Percentiles rank a stretch among this genome's conserved stretches.
Conservation (phyloP, 2,113 vertebrate genomes). For the Capra hircus region DNA sequence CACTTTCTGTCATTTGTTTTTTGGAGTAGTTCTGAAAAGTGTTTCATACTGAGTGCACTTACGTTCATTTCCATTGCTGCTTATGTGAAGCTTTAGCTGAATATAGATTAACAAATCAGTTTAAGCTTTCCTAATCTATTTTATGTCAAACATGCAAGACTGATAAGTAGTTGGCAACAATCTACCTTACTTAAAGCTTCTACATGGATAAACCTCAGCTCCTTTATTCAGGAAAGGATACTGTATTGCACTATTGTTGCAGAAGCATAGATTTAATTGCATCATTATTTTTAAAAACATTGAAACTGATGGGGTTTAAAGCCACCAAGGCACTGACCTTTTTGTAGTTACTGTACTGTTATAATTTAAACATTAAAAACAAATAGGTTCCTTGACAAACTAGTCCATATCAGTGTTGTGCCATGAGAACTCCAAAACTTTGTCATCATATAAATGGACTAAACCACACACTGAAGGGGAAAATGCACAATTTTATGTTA, state of each 20-base stretch:
- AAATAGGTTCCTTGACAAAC: conserved; percentile 69
- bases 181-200: conserved; percentile 83
- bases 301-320: conserved; percentile 76
- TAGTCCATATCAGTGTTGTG: conserved; percentile 77
- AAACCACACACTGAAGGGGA: conserved; percentile 53
- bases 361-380: conserved; percentile 83
- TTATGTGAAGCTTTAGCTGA: conserved; percentile 82
- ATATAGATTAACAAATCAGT: conserved; percentile 80
- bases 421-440: conserved; percentile 65
- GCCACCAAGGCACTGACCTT: conserved; percentile 81
- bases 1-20: conserved; percentile 80
- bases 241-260: conserved; percentile 82
- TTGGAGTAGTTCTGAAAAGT: conserved; percentile 81
- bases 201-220: conserved; percentile 81
- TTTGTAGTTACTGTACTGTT: conserved; percentile 83
- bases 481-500: conserved; percentile 37
- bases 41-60: conserved; percentile 79
- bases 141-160: conserved; percentile 79
- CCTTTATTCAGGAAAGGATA: conserved; percentile 80
- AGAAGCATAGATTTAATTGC: conserved; percentile 78
- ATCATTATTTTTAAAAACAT: conserved; percentile 78
- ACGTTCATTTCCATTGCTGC: conserved; percentile 80
- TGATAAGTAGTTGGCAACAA: conserved; percentile 77
- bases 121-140: conserved; percentile 80
- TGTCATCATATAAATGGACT: conserved; percentile 52